Evolutionary conservation across 2,888 invertebrate species (phyloP), one percentile per base, ranked within the genome.

Genomic region (Drosophila pegasa): DNA sequence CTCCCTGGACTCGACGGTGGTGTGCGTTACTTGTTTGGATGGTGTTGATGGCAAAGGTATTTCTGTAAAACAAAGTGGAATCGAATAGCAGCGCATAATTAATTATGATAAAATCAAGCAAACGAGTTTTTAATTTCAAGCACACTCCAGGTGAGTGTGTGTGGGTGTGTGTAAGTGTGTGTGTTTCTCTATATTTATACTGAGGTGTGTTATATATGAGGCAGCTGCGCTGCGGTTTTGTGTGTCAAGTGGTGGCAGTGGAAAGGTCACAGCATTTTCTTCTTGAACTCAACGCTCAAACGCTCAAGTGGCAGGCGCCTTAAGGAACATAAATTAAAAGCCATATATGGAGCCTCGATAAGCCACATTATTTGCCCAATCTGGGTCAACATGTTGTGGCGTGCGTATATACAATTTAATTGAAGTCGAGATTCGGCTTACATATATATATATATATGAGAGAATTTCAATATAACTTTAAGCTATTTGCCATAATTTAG

Each of bases 11-110:
- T 92, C 92, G 61, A 90, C 88, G 54, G 91, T 90, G 69, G 92
- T 90, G 87, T 92, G 92, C 69, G 91, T 92, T 70, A 92, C 90
- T 96, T 73, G 96, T 95, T 93, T 96, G 95, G 69, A 97, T 73
- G 97, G 95, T 64, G 95, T 95, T 69, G 97, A 97, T 64, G 97
- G 97, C 94, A 96, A 95, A 58, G 96, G 97, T 91, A 97, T 97
- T 94, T 97, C 97, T 97, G 94, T 75, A 94, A 68, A 63, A 63
- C 25, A 75, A 65, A 71, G 71, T 77, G 67, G 60, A 83, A 78
- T 75, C 73, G 63, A 69, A 87, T 74, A 80, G 69, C 73, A 77
- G 67, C 63, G 71, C 71, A 88, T 88, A 83, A 88, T 82, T 88
- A 88, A 88, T 82, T 87, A 88, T 80, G 57, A 38, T 37, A 60